Base-by-base conservation (phyloP, 2,888 invertebrate species). In the Clepsis dumicolana region DNA sequence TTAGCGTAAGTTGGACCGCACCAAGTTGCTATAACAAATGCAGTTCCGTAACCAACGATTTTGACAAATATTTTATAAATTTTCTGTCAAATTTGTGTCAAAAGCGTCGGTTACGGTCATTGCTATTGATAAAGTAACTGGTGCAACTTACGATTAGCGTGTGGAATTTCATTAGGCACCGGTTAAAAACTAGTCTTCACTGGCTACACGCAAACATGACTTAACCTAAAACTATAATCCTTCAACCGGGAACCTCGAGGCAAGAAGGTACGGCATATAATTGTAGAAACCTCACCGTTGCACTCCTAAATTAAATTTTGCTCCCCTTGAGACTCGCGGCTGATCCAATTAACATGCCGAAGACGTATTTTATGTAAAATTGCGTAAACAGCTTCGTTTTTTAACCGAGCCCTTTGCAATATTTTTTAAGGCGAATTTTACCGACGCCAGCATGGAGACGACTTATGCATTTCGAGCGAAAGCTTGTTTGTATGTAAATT, bases 291-390 rank as follows among this genome's bases (percentile, higher is more conserved):
- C 62, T 16, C 62, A 3, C 21, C 56, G 62, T 25, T 67, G 67
- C 67, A 67, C 48, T 67, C 57, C 67, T 62, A 67, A 67, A 67
- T 67, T 67, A 62, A 67, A 67, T 56, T 56, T 29, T 27, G 10
- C 21, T 67, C 67, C 56, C 7, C 56, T 56, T 56, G 56, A 7
- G 62, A 62, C 66, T 32, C 4, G 57, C 1, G 38, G 38, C 16
- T 35, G 24, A 12, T 12, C 10, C 25, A 25, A 12, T 41, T 41
- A 25, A 25, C 18, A 24, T 25, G 7, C 4, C 12, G 2, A 25
- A 25, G 16, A 25, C 21, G 14, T 24, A 7, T 35, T 25, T 54
- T n/a, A 29, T 18, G 41, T 7, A 1, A 7, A 12, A 12, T n/a
- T 41, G 10, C 10, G 38, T n/a, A n/a, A 41, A 5, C 38, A 41